These are phyloP conservation scores for Nephrotoma flavescens DNA, from an alignment of 2,888 invertebrate species.

Conservation along the genomic window DNA sequence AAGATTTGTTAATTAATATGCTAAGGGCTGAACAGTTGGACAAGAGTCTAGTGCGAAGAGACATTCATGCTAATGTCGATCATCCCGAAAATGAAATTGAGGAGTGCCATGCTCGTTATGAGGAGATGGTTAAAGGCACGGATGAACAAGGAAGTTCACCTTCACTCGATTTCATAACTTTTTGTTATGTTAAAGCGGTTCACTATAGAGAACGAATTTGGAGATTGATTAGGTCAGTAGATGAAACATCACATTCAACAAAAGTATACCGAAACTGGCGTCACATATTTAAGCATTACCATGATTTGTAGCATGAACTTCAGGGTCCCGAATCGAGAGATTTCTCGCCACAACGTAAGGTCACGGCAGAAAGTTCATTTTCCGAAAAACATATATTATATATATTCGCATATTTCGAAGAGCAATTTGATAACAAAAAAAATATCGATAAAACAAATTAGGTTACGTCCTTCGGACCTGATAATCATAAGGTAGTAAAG, in stretches of 20 bases:
- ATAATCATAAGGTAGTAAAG: not conserved
- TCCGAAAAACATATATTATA: not conserved
- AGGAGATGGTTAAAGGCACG: too few species aligned
- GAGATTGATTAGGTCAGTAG: not conserved
- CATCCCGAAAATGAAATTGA: too few species aligned
- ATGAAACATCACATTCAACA: not conserved
- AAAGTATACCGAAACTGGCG: not conserved
- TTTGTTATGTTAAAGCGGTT: too few species aligned
- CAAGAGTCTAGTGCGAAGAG: too few species aligned
- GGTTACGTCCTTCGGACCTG: not conserved
- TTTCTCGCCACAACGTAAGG: not conserved
- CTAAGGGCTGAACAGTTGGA: too few species aligned
- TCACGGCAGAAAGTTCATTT: not conserved
- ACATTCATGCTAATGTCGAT: too few species aligned
- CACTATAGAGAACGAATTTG: not conserved
- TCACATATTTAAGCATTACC: not conserved
- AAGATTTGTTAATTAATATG: too few species aligned
- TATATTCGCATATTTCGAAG: not conserved
- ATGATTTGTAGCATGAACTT: not conserved
- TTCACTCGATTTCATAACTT: too few species aligned
- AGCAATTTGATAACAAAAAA: not conserved
- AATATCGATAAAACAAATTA: not conserved
- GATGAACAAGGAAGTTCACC: too few species aligned
- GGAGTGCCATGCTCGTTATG: too few species aligned
- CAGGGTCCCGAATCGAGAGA: not conserved